Conservation (phyloP, 2,113 vertebrate genomes). For the Abramis brama region DNA sequence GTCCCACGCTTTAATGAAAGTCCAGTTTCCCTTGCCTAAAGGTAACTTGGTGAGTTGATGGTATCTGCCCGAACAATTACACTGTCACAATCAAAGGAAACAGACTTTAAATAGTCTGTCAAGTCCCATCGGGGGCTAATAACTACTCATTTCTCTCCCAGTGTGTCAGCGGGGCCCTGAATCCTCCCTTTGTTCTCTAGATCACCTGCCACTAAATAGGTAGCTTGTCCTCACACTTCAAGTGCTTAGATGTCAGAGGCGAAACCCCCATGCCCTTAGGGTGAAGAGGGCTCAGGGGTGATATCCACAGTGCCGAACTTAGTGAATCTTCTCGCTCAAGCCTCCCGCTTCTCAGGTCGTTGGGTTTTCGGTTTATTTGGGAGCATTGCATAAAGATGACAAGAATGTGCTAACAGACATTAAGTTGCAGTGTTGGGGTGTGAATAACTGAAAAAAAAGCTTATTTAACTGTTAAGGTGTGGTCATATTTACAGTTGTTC, state of each 20-base stretch:
- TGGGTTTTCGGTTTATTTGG: conserved; percentile 1
- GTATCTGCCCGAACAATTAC: conserved; percentile 84
- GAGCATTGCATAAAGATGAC: background rate
- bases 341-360: background rate
- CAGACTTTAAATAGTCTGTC: conserved; percentile 80
- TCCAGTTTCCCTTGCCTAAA: conserved; percentile 80
- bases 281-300: conserved; percentile 61
- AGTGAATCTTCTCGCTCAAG: conserved; percentile 6
- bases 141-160: conserved; percentile 81
- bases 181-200: conserved; percentile 82
- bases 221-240: conserved; percentile 81
- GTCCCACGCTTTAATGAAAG: conserved; percentile 82
- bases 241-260: conserved; percentile 77
- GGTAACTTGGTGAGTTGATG: conserved; percentile 77
- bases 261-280: conserved; percentile 60
- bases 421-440: background rate
- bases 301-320: conserved; percentile 56
- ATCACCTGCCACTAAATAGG: conserved; percentile 82
- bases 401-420: background rate
- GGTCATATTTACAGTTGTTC: background rate
- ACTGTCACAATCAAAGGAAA: conserved; percentile 88
- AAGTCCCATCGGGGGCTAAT: conserved; percentile 78
- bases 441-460: background rate
- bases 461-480: background rate
- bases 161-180: conserved; percentile 78